Conservation (phyloP, 2,113 vertebrate species). For the Pachypanchax playfairii region DNA sequence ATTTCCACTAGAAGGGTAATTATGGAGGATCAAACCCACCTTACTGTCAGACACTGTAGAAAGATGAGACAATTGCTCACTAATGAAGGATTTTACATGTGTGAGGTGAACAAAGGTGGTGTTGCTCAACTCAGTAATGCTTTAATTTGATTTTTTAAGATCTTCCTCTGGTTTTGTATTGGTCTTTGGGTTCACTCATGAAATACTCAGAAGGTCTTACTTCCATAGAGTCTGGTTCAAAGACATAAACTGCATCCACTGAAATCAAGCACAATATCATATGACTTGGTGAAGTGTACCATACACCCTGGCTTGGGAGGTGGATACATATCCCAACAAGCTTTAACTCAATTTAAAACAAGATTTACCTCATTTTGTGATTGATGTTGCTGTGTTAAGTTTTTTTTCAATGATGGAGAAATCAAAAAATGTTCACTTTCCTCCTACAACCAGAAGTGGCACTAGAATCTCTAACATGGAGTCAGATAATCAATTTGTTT, state of each 20-base stretch:
- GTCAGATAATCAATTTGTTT: too few species aligned
- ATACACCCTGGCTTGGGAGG: too few species aligned
- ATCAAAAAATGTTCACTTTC: too few species aligned
- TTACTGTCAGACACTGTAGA: constrained; percentile 66
- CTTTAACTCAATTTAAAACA: too few species aligned
- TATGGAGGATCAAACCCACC: constrained; percentile 71
- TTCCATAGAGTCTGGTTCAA: not conserved
- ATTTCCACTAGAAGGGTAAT: constrained; percentile 78
- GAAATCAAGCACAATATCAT: too few species aligned
- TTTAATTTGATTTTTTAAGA: constrained; percentile 19
- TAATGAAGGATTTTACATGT: constrained; percentile 80
- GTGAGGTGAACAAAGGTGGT: constrained; percentile 66
- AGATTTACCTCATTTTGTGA: too few species aligned
- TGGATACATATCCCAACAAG: too few species aligned
- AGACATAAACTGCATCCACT: not conserved
- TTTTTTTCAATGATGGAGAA: too few species aligned
- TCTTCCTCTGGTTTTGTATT: constrained; percentile 1
- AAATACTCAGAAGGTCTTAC: not conserved
- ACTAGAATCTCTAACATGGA: too few species aligned
- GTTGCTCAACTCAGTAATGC: constrained; percentile 13
- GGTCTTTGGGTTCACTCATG: not conserved
- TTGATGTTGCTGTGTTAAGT: too few species aligned
- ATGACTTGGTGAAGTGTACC: too few species aligned
- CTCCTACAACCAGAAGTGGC: too few species aligned
- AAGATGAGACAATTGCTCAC: constrained; percentile 72